Evolutionary conservation across 2,113 vertebrate genomes (phyloP).

Genomic region (Salvelinus sp.): DNA sequence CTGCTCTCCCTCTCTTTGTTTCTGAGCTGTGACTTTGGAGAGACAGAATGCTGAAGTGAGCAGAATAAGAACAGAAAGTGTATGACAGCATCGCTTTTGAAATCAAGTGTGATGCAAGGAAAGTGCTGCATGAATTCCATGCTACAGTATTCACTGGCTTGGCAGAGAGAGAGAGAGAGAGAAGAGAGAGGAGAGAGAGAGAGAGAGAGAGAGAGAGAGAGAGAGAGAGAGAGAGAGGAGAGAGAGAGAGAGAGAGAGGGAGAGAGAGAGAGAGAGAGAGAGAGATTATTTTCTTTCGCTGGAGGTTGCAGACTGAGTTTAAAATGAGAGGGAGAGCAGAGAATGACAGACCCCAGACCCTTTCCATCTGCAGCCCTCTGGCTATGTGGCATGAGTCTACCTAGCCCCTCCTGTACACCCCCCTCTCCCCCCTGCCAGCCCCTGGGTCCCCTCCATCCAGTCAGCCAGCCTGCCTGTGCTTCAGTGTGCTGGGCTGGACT

Average conservation of each 20-base stretch:
- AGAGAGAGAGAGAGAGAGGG: too few relatives aligned
- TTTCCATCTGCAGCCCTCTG: conserved; percentile 21
- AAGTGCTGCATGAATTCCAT: too few relatives aligned
- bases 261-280: too few relatives aligned
- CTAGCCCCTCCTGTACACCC: conserved; percentile 21
- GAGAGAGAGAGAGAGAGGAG: too few relatives aligned
- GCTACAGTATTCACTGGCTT: too few relatives aligned
- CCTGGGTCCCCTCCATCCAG: neutral
- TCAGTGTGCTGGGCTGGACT: conserved; percentile 38
- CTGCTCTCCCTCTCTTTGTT: neutral
- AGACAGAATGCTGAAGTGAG: neutral
- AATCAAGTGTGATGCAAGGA: neutral
- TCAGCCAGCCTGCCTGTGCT: neutral
- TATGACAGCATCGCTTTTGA: neutral
- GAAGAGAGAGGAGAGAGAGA: too few relatives aligned
- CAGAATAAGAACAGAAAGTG: conserved; percentile 5
- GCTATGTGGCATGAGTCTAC: conserved; percentile 48
- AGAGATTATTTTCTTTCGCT: too few relatives aligned
- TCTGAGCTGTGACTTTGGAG: too few relatives aligned
- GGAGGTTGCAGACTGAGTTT: too few relatives aligned
- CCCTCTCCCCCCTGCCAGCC: conserved; percentile 13
- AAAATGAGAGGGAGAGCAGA: neutral
- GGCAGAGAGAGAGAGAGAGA: too few relatives aligned
- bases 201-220: too few relatives aligned
- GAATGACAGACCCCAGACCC: neutral